These are phyloP conservation scores for Sminthopsis crassicaudata DNA, from an alignment of 2,113 vertebrate genomes.

Conservation along the genomic window DNA sequence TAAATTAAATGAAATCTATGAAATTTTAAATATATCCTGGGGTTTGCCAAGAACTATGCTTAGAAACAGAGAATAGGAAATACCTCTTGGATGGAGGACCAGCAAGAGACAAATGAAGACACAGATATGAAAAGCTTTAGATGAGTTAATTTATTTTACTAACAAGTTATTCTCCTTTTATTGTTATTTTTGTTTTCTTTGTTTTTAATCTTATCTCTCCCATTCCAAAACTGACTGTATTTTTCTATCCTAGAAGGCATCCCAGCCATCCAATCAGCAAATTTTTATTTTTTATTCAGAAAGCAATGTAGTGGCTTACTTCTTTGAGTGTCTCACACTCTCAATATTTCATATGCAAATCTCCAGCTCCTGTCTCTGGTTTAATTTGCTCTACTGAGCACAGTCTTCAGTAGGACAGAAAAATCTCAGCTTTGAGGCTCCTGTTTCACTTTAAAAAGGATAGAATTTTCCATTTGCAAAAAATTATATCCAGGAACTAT, in stretches of 20 bases:
- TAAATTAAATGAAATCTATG: neutral
- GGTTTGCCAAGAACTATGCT: neutral
- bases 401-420: constrained; percentile 4
- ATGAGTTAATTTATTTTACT: constrained; percentile 71
- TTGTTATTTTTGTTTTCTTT: neutral
- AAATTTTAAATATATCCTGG: neutral
- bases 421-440: constrained; percentile 2
- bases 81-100: neutral
- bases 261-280: neutral
- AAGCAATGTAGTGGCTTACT: constrained; percentile 36
- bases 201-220: neutral
- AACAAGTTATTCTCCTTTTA: constrained; percentile 61
- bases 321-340: constrained; percentile 41
- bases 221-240: neutral
- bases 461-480: neutral
- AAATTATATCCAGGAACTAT: neutral
- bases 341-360: constrained; percentile 81
- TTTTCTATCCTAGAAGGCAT: neutral
- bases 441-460: neutral
- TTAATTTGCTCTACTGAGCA: constrained; percentile 33
- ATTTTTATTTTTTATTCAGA: constrained; percentile 49
- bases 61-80: neutral
- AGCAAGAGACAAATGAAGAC: constrained; percentile 72
- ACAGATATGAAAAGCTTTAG: constrained; percentile 69
- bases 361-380: constrained; percentile 61